Base-by-base conservation (phyloP, 1,140 invertebrate genomes). In the Apis florea region DNA sequence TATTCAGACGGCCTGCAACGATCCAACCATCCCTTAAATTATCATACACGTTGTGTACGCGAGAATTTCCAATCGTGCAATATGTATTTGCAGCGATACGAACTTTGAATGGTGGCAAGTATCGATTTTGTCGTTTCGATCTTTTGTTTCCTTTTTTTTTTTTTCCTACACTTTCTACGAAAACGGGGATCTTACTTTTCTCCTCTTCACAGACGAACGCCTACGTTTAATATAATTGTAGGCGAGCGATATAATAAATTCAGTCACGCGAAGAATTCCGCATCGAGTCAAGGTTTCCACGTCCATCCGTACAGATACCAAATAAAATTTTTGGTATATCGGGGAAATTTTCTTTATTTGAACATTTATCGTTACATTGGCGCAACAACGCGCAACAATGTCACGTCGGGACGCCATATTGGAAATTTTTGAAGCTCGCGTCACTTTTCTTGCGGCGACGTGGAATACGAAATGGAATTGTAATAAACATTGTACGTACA, bases 211-310 rank as follows among this genome's bases (percentile, higher is more conserved):
- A 10, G 12, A n/a, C 21, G 63, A 24, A 15, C 31, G 26, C n/a
- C 58, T 31, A 49, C n/a, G n/a, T n/a, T n/a, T n/a, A n/a, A n/a
- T 77, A 49, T 77, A 58, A 77, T 77, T 58, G 51, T 8, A 49
- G 51, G 15, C 51, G 40, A 26, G 40, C 53, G 63, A n/a, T 77
- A 4, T 77, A 68, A 68, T 68, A 77, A 68, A 68, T 77, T 77
- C 75, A 21, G 63, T 77, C 64, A 77, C 64, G 75, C 75, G 64
- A 77, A 49, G 12, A 53, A 68, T 56, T 68, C 75, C 26, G 75
- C 64, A 68, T 31, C 17, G 11, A 67, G 74, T 67, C 75, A 68
- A 77, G 63, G 64, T 47, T 40, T 49, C 64, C 40, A 49, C 40
- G 13, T 67, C 17, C 64, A 19, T 13, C 17, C 31, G 31, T 40